These are phyloP conservation scores for Falcaria lacertinaria DNA, from an alignment of 2,888 invertebrate species.

Conservation along the genomic window DNA sequence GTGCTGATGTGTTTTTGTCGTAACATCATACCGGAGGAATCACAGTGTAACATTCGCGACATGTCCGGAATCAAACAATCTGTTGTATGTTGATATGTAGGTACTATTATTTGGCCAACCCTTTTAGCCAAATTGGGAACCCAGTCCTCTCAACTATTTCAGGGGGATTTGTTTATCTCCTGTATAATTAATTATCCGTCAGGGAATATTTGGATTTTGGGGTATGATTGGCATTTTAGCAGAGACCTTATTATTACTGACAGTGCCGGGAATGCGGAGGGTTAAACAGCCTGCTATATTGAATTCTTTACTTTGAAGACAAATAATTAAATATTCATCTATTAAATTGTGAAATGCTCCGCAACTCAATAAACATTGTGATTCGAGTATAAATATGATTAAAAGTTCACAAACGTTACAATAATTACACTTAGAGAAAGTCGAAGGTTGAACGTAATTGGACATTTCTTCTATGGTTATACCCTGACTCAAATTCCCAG, in stretches of 20 bases:
- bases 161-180: conserved; percentile 4
- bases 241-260: conserved; percentile 41
- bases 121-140: no score
- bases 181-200: conserved; percentile 9
- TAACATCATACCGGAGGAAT: no score
- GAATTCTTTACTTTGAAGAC: conserved; percentile 37
- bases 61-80: no score
- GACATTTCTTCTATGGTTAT: background rate
- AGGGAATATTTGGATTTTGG: conserved; percentile 19
- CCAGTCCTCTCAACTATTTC: no score
- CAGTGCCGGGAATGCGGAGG: conserved; percentile 39
- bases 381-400: background rate
- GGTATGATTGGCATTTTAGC: conserved; percentile 39
- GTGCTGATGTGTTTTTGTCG: no score
- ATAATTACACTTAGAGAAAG: background rate
- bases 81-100: no score
- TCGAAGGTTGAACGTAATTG: background rate
- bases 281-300: conserved; percentile 36
- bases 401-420: background rate
- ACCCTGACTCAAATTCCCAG: conserved; percentile 1
- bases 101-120: no score
- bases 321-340: conserved; percentile 18
- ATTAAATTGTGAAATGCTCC: no score
- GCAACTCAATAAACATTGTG: no score
- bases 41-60: no score